These are phyloP conservation scores for Heterodera schachtii DNA, from an alignment of 1,140 invertebrate genomes.

Conservation along the genomic window DNA sequence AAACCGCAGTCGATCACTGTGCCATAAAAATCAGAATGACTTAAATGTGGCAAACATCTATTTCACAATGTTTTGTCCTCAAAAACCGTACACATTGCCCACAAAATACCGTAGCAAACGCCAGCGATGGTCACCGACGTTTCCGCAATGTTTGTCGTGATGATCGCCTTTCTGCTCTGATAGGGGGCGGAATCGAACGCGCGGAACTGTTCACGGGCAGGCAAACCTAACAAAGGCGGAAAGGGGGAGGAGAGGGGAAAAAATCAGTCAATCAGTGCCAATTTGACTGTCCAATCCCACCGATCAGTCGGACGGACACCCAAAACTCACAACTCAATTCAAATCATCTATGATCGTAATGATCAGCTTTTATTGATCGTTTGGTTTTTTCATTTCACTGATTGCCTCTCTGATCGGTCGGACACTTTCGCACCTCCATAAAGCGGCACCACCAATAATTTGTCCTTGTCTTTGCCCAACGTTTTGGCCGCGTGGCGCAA, in stretches of 20 bases:
- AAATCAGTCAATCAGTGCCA: background rate
- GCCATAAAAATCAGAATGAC: conserved; percentile 57
- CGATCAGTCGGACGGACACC: too few relatives aligned
- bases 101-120: conserved; percentile 76
- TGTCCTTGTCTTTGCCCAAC: conserved; percentile 71
- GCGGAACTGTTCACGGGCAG: conserved; percentile 73
- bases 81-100: conserved; percentile 16
- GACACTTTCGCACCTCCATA: conserved; percentile 81
- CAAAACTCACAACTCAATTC: too few relatives aligned
- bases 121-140: conserved; percentile 89
- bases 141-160: conserved; percentile 96
- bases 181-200: conserved; percentile 80
- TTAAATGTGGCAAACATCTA: background rate
- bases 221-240: background rate
- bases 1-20: conserved; percentile 93
- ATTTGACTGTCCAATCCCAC: conserved; percentile 3
- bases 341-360: too few relatives aligned
- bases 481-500: conserved; percentile 70
- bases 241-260: background rate
- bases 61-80: too few relatives aligned
- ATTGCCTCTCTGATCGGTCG: conserved; percentile 71
- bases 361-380: too few relatives aligned
- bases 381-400: too few relatives aligned
- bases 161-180: conserved; percentile 82
- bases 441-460: conserved; percentile 84